Evolutionary conservation across 2,888 invertebrate species (phyloP), one percentile per base, ranked within the genome.

Genomic region (Epinotia bilunana): DNA sequence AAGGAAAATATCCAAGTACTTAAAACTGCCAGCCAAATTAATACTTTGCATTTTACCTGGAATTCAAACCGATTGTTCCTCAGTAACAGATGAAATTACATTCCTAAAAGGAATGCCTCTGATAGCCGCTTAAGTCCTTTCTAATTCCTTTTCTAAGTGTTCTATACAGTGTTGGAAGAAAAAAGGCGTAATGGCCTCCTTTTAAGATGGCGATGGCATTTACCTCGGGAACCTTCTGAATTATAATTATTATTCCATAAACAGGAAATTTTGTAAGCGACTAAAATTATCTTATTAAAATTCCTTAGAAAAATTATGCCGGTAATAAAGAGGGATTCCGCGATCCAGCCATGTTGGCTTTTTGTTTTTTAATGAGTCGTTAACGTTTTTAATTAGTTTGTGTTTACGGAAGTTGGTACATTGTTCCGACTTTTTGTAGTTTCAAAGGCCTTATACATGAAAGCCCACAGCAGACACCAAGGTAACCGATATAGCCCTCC

Each of bases 221-320:
- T 60, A 46, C 68, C 58, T 69, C 46, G 23, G 60, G 60, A 69
- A 12, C 68, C 68, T 68, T 46, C 68, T 58, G 68, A 60, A 69
- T 69, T 20, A 69, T 46, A 69, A 69, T 60, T 69, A 69, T 61
- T 33, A n/a, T 69, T 60, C 58, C 69, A 46, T 46, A 58, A 69
- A 69, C 69, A 69, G 58, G 58, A 69, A 28, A 60, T 69, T 69
- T 60, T 69, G 28, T 69, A n/a, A 69, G 58, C 28, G 58, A 5
- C 60, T 69, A 60, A 69, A 58, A 60, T 60, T 69, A 69, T 60
- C 60, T 23, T 60, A 69, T 69, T 69, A 69, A 69, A 60, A 69
- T 69, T 69, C 57, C 46, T 11, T 23, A 13, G 9, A 18, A 46
- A 68, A 60, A 69, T 46, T 43, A 60, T 33, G 65, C 53, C 46